Conservation (phyloP, 1,140 invertebrate species). For the Epicauta chinensis region DNA sequence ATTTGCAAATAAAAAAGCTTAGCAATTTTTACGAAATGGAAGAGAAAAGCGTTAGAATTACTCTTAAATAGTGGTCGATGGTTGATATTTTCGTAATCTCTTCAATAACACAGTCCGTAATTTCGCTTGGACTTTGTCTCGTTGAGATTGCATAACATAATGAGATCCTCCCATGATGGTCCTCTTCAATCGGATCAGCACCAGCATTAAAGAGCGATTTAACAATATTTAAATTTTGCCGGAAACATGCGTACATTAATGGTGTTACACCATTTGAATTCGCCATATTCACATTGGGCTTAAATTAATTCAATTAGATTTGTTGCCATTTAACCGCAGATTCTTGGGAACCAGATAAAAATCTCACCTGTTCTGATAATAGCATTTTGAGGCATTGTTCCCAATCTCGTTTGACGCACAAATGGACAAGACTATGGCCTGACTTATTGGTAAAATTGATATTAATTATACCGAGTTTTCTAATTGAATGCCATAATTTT, state of each 20-base stretch:
- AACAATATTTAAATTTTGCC: conserved; percentile 32
- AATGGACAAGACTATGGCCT: conserved; percentile 38
- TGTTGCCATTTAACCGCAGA: no score
- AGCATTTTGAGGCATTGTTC: conserved; percentile 31
- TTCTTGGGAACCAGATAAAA: no score
- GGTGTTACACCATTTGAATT: conserved; percentile 38
- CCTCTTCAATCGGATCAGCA: conserved; percentile 33
- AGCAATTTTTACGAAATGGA: no score
- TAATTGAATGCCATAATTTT: conserved; percentile 35
- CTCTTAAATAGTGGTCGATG: conserved; percentile 1
- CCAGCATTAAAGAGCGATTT: conserved; percentile 24
- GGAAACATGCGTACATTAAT: conserved; percentile 37
- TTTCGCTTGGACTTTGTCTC: not conserved
- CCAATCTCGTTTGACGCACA: conserved; percentile 38
- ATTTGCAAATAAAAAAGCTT: no score
- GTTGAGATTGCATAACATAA: conserved; percentile 38
- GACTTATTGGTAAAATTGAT: conserved; percentile 35
- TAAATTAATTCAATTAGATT: conserved; percentile 7
- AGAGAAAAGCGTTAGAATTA: no score
- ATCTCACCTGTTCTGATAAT: conserved; percentile 23
- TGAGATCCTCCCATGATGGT: conserved; percentile 36
- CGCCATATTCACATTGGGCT: conserved; percentile 31
- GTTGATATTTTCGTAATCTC: not conserved
- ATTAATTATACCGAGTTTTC: conserved; percentile 24
- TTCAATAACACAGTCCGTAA: not conserved